phyloP scores from a whole-genome alignment of 2,113 vertebrate species.

The Pardalotus punctatus region DNA sequence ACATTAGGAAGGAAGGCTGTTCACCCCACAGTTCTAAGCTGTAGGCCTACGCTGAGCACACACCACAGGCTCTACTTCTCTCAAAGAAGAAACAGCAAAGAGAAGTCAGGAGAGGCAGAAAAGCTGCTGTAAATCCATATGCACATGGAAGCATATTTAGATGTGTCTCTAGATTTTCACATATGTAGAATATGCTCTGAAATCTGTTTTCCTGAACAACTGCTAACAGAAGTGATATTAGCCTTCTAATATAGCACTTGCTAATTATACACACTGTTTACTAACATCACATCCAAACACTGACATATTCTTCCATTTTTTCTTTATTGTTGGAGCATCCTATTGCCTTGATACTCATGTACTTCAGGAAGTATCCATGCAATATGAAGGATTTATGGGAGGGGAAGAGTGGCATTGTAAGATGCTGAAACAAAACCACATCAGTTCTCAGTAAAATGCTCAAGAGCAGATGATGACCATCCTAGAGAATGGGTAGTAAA shows the following conservation, averaged over 20 bases:
- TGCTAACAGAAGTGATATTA: constrained; percentile 41
- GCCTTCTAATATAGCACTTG: not conserved
- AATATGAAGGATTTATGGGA: not conserved
- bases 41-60: not conserved
- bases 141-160: not conserved
- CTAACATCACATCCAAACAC: not conserved
- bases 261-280: constrained; percentile 46
- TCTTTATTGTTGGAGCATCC: not conserved
- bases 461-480: not conserved
- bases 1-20: not conserved
- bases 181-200: constrained; percentile 27
- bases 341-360: not conserved
- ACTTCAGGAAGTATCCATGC: not conserved
- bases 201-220: constrained; percentile 48
- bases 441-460: not conserved
- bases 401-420: not conserved
- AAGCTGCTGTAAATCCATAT: not conserved
- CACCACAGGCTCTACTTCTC: not conserved
- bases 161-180: not conserved
- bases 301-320: not conserved
- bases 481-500: not conserved
- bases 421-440: not conserved
- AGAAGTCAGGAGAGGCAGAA: not conserved
- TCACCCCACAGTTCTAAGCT: not conserved
- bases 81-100: not conserved